A percentile compares a stretch with the other conserved stretches of the same genome.
phyloP scores from a whole-genome alignment of 2,113 vertebrate genomes.

The Tenebrosternarchus preto region DNA sequence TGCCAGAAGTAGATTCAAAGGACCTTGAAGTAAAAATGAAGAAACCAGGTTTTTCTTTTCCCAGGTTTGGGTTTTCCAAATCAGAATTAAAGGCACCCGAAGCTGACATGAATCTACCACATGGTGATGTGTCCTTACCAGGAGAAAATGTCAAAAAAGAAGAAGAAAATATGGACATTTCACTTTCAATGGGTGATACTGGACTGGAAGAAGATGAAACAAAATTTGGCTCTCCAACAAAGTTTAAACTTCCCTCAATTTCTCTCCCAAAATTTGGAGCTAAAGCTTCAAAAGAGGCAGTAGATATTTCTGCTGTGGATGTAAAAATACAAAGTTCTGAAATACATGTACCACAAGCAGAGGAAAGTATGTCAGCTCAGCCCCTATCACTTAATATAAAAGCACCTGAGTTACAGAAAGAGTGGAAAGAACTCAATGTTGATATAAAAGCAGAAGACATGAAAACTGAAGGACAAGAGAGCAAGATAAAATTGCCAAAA shows the following conservation, averaged over 20 bases:
- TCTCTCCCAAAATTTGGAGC: conserved; percentile 60
- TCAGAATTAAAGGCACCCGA: conserved; percentile 20
- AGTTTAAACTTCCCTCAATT: conserved; percentile 57
- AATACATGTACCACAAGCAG: conserved; percentile 6
- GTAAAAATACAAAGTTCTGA: conserved; percentile 1
- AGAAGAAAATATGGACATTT: conserved; percentile 36
- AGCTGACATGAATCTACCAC: conserved; percentile 36
- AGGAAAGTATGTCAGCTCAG: background rate
- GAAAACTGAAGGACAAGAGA: conserved; percentile 12
- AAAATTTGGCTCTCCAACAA: no score
- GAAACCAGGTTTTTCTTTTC: conserved; percentile 36
- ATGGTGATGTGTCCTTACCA: conserved; percentile 36
- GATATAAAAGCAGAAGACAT: background rate
- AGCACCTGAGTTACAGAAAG: conserved; percentile 3
- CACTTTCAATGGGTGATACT: conserved; percentile 24
- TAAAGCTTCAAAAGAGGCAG: background rate
- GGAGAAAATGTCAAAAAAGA: conserved; percentile 49
- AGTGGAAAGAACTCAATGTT: background rate
- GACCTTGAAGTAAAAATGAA: conserved; percentile 41
- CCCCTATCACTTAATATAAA: background rate
- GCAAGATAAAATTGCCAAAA: conserved; percentile 45
- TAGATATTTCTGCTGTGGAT: conserved; percentile 28
- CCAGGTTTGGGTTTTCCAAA: conserved; percentile 46
- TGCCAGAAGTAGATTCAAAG: conserved; percentile 45
- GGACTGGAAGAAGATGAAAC: conserved; percentile 37